These are phyloP conservation scores for Salminus brasiliensis DNA, from an alignment of 2,113 vertebrate species.

Conservation along the genomic window DNA sequence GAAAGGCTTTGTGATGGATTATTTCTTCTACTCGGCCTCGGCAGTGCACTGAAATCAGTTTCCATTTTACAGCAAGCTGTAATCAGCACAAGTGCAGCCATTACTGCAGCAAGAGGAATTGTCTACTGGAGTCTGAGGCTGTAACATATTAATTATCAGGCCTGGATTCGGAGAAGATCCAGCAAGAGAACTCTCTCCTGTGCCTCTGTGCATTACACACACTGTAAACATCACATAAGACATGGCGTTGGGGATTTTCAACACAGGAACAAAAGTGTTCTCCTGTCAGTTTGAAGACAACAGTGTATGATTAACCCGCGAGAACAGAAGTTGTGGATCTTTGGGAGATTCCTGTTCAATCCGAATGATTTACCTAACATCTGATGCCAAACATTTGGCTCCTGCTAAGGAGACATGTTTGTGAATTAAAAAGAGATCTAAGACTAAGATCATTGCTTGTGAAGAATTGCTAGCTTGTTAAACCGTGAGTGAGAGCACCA, in stretches of 20 bases:
- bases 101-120: slow-evolving; percentile 74
- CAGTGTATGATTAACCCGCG: background rate
- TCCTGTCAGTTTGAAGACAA: background rate
- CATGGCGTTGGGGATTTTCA: background rate
- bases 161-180: background rate
- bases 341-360: background rate
- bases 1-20: background rate
- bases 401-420: too few relatives aligned
- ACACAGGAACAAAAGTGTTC: background rate
- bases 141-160: slow-evolving; percentile 16
- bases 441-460: too few relatives aligned
- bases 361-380: background rate
- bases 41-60: slow-evolving; percentile 32
- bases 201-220: background rate
- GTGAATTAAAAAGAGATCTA: too few relatives aligned
- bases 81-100: slow-evolving; percentile 69
- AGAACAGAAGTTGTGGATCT: background rate
- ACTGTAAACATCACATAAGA: background rate
- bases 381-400: background rate
- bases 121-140: slow-evolving; percentile 69
- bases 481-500: too few relatives aligned
- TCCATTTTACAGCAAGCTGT: slow-evolving; percentile 70
- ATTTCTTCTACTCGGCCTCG: background rate
- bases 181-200: background rate
- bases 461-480: too few relatives aligned